phyloP scores from a whole-genome alignment of 2,113 vertebrate species.

The Tichodroma muraria region DNA sequence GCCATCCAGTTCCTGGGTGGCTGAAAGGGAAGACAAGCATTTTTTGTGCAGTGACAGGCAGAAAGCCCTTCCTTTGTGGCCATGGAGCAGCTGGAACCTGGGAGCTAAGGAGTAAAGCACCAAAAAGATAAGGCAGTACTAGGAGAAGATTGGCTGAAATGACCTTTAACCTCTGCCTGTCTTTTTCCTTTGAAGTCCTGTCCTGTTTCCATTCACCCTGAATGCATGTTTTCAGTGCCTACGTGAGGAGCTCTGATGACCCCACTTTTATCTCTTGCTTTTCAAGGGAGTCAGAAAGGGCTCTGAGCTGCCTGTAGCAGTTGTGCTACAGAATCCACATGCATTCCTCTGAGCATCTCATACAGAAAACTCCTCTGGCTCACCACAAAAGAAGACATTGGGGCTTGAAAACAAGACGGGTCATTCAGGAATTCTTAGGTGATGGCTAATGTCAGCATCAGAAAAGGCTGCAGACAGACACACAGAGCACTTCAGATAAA shows the following conservation, averaged over 20 bases:
- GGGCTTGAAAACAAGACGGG: not conserved
- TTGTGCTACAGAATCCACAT: conserved; percentile 6
- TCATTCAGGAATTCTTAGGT: conserved; percentile 7
- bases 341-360: conserved; percentile 15
- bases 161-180: conserved; percentile 50
- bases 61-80: not conserved
- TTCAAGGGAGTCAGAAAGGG: not conserved
- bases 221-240: conserved; percentile 19
- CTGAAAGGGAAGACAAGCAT: not conserved
- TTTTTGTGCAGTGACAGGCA: not conserved
- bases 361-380: not conserved
- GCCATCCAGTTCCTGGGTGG: not conserved
- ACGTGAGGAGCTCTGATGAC: conserved; percentile 9
- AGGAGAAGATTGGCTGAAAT: conserved; percentile 28
- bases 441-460: conserved; percentile 22
- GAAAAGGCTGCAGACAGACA: conserved; percentile 1
- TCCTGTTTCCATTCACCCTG: conserved; percentile 43
- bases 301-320: not conserved
- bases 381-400: not conserved
- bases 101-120: not conserved
- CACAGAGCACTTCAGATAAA: conserved; percentile 12
- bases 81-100: not conserved
- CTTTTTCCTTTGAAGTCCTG: conserved; percentile 51
- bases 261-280: conserved; percentile 39
- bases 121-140: conserved; percentile 38